A percentile compares a stretch with the other conserved stretches of the same genome.
These are phyloP conservation scores for Aurelia sp. DNA, from an alignment of 30 jellyfish, hydroid and myxozoan genomes.

Conservation along the genomic window DNA sequence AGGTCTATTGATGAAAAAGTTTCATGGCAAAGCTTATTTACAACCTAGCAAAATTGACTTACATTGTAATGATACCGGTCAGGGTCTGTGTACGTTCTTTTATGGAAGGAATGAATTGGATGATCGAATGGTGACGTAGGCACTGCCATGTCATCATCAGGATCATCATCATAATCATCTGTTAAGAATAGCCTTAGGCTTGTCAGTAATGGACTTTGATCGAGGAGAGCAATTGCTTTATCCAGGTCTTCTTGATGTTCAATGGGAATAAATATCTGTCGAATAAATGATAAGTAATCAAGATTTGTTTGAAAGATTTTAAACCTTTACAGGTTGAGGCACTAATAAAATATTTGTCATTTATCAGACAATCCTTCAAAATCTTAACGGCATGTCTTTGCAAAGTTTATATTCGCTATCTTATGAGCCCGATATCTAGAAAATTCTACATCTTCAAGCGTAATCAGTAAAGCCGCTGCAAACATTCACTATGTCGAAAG, in stretches of 20 bases:
- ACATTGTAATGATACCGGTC: conserved; percentile 52
- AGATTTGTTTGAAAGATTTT: not conserved
- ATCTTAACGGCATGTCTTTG: too few species aligned
- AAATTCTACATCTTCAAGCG: too few species aligned
- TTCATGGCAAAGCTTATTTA: too few species aligned
- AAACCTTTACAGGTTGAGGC: too few species aligned
- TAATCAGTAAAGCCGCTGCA: too few species aligned
- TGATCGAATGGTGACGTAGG: conserved; percentile 26
- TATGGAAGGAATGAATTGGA: conserved; percentile 33
- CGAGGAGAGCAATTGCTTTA: conserved; percentile 85
- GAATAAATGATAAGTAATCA: conserved; percentile 1
- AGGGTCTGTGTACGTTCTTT: conserved; percentile 65
- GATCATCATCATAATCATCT: conserved; percentile 45
- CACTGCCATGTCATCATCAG: conserved; percentile 8
- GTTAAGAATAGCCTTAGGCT: conserved; percentile 78
- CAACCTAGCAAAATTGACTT: not conserved
- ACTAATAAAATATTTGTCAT: too few species aligned
- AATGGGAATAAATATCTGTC: conserved; percentile 73
- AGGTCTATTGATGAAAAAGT: too few species aligned
- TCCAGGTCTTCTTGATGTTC: conserved; percentile 81
- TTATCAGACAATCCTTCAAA: too few species aligned
- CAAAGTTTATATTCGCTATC: too few species aligned
- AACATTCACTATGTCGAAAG: too few species aligned
- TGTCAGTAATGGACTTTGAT: conserved; percentile 79
- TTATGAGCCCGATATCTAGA: too few species aligned